Percentiles rank a stretch among this genome's conserved stretches.
Conservation (phyloP, 2,888 invertebrate genomes). For the Cheilosia impressa region DNA sequence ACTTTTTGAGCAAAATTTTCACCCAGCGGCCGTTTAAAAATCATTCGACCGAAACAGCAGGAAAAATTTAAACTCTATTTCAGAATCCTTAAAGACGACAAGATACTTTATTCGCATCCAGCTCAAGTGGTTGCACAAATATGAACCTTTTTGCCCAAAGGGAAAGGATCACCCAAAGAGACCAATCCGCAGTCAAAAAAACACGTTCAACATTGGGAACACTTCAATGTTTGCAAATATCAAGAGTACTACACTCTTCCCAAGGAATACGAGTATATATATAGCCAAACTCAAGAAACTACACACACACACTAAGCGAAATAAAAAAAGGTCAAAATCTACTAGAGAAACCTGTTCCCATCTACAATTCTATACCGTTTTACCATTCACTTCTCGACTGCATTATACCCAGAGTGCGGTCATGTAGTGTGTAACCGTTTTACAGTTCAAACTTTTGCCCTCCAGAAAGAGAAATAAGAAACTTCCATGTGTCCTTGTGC, state of each 20-base stretch:
- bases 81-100: too few species aligned
- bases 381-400: conserved; percentile 39
- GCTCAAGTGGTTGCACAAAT: conserved; percentile 1
- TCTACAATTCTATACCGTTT: not conserved
- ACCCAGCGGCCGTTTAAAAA: too few species aligned
- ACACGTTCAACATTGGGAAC: conserved; percentile 31
- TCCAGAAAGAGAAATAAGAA: conserved; percentile 44
- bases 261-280: not conserved
- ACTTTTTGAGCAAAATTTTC: too few species aligned
- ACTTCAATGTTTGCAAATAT: conserved; percentile 47
- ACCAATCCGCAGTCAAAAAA: not conserved
- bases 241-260: conserved; percentile 24
- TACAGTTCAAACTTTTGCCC: conserved; percentile 45
- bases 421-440: conserved; percentile 37
- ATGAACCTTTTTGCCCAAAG: not conserved
- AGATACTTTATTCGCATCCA: not conserved
- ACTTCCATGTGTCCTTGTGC: conserved; percentile 32
- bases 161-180: conserved; percentile 8
- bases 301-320: not conserved
- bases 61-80: too few species aligned
- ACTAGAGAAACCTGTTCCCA: conserved; percentile 16
- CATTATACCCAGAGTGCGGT: conserved; percentile 39
- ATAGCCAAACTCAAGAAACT: conserved; percentile 7
- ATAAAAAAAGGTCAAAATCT: conserved; percentile 12
- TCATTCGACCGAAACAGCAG: too few species aligned